These are phyloP conservation scores for Acanthoscelides obtectus DNA, from an alignment of 2,888 invertebrate species.

Conservation along the genomic window DNA sequence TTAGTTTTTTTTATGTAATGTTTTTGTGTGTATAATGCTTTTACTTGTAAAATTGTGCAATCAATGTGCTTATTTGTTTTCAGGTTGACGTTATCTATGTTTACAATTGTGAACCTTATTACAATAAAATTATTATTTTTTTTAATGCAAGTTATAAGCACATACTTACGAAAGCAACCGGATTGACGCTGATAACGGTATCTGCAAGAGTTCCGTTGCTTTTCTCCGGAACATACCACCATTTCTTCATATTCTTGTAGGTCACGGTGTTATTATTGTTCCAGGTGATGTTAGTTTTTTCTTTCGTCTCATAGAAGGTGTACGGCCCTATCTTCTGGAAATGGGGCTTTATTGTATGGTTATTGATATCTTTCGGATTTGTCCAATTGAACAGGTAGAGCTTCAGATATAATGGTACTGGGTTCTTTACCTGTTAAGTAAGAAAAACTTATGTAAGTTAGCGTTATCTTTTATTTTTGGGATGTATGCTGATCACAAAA, in stretches of 20 bases:
- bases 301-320: conserved; percentile 61
- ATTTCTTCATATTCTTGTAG: conserved; percentile 63
- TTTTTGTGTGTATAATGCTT: too few species aligned
- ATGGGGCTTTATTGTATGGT: conserved; percentile 51
- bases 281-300: conserved; percentile 70
- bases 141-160: background rate
- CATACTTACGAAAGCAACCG: conserved; percentile 68
- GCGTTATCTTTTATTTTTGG: too few species aligned
- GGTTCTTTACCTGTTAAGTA: conserved; percentile 50
- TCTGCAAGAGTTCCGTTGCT: conserved; percentile 69
- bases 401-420: conserved; percentile 60
- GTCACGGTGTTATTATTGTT: conserved; percentile 68
- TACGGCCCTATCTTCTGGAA: conserved; percentile 60
- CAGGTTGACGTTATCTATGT: too few species aligned
- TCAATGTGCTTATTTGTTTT: too few species aligned
- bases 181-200: conserved; percentile 68
- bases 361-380: conserved; percentile 62
- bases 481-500: too few species aligned
- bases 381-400: conserved; percentile 79
- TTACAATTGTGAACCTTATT: background rate
- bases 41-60: too few species aligned
- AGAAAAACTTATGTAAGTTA: too few species aligned
- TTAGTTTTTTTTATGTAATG: too few species aligned
- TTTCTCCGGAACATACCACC: conserved; percentile 62
- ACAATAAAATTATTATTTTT: background rate